These are phyloP conservation scores for Tretioscincus oriximinensis DNA, from an alignment of 2,113 vertebrate species.

Conservation along the genomic window DNA sequence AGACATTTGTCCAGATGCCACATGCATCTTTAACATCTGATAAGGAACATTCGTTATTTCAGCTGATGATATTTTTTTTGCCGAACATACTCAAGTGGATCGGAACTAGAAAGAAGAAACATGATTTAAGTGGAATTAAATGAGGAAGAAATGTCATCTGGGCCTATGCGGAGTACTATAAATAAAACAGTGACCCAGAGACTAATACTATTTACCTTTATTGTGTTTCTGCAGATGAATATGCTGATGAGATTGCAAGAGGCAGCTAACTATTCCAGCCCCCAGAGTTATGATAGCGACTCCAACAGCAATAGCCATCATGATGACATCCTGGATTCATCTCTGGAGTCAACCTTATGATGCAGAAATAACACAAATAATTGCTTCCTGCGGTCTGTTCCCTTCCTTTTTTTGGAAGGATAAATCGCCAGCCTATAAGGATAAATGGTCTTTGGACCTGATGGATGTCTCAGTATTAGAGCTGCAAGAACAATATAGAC, in stretches of 20 bases:
- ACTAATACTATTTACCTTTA: accelerated
- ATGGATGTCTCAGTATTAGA: slow-evolving; percentile 57
- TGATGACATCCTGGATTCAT: slow-evolving; percentile 92
- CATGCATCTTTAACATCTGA: too few relatives aligned
- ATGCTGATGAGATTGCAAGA: slow-evolving; percentile 98
- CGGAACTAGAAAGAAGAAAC: too few relatives aligned
- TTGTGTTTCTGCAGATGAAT: slow-evolving; percentile 83
- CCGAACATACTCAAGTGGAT: too few relatives aligned
- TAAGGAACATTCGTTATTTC: too few relatives aligned
- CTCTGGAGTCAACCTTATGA: slow-evolving; percentile 93
- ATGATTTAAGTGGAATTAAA: too few relatives aligned
- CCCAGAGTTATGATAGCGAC: slow-evolving; percentile 97
- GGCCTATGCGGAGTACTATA: not conserved
- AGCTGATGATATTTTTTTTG: too few relatives aligned
- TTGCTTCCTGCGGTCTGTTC: not conserved
- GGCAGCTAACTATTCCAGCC: slow-evolving; percentile 93
- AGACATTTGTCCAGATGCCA: too few relatives aligned
- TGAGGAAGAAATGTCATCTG: too few relatives aligned
- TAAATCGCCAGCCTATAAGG: slow-evolving; percentile 20
- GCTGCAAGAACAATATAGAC: slow-evolving; percentile 72
- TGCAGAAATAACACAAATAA: not conserved
- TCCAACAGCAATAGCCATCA: slow-evolving; percentile 97
- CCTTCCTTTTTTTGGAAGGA: slow-evolving; percentile 28
- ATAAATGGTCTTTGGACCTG: slow-evolving; percentile 54
- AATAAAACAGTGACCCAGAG: not conserved